A percentile compares a stretch with the other conserved stretches of the same genome.
Conservation (phyloP, 2,888 invertebrate genomes). For the Himalopsyche japonica region DNA sequence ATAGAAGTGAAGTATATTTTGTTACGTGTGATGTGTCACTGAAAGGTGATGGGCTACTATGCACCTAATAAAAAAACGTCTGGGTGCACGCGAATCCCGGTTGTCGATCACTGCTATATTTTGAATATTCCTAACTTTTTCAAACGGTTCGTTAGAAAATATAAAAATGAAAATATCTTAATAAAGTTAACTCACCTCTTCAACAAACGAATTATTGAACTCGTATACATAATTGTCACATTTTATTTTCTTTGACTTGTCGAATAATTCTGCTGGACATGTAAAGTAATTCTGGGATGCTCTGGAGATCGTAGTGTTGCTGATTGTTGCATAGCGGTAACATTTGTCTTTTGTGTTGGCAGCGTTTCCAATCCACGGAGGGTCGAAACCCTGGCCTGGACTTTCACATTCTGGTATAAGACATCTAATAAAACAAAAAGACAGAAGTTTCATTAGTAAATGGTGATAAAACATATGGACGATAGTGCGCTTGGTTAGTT, state of each 20-base stretch:
- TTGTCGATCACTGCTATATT: no score
- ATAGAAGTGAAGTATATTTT: no score
- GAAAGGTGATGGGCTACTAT: no score
- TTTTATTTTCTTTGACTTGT: not conserved
- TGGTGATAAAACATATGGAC: no score
- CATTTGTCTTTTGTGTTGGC: constrained; percentile 41
- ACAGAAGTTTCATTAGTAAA: not conserved
- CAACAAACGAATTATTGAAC: constrained; percentile 7
- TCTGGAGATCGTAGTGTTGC: not conserved
- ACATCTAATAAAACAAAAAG: constrained; percentile 31
- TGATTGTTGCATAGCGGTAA: not conserved
- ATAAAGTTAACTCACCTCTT: constrained; percentile 16
- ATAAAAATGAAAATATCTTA: not conserved
- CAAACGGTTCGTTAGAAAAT: not conserved
- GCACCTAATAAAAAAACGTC: no score
- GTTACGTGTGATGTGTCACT: no score
- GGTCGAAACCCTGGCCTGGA: constrained; percentile 39
- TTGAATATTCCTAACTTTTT: no score
- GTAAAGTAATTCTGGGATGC: not conserved
- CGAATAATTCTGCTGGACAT: constrained; percentile 16
- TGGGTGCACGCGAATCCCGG: no score
- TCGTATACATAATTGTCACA: constrained; percentile 15
- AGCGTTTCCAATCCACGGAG: constrained; percentile 45
- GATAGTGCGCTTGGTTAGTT: no score
- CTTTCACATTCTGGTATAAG: constrained; percentile 36